Percentiles rank a stretch among this genome's conserved stretches.
Conservation (phyloP, 2,113 vertebrate genomes). For the Emydocephalus ijimae region DNA sequence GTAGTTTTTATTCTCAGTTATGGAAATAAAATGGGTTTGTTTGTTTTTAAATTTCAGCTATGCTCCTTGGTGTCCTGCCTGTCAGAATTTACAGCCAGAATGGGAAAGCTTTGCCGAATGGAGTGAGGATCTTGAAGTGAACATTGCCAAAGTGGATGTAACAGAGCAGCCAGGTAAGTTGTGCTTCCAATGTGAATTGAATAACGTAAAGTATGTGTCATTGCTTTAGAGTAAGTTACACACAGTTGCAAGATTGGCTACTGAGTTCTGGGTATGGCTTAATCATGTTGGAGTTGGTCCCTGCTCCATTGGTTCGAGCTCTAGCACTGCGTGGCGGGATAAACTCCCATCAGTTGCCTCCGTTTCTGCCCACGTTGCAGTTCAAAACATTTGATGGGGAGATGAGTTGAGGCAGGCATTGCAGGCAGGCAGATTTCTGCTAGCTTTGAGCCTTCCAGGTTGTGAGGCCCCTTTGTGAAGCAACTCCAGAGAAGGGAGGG, state of each 20-base stretch:
- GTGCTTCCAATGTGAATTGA: not conserved
- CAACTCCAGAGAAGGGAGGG: not conserved
- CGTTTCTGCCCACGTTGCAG: not conserved
- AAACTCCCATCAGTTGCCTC: not conserved
- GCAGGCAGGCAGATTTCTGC: not conserved
- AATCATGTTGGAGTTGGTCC: not conserved
- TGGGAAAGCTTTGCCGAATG: slow-evolving; percentile 94
- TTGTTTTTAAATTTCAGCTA: slow-evolving; percentile 71
- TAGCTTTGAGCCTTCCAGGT: not conserved
- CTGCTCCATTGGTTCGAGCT: not conserved
- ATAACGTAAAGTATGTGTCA: not conserved
- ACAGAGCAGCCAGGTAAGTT: slow-evolving; percentile 89
- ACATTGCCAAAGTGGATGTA: slow-evolving; percentile 93
- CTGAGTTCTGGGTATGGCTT: not conserved
- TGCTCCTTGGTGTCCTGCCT: slow-evolving; percentile 96
- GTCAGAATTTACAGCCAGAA: slow-evolving; percentile 88
- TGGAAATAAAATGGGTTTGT: not conserved
- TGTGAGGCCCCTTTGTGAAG: not conserved
- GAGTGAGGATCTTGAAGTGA: slow-evolving; percentile 92
- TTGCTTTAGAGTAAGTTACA: not conserved
- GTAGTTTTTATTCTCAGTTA: not conserved
- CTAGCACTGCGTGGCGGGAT: not conserved
- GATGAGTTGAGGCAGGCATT: not conserved
- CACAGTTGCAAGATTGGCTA: not conserved
- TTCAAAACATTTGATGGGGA: not conserved